Conservation (phyloP, 2,113 vertebrate species). For the Pseudopodoces humilis region DNA sequence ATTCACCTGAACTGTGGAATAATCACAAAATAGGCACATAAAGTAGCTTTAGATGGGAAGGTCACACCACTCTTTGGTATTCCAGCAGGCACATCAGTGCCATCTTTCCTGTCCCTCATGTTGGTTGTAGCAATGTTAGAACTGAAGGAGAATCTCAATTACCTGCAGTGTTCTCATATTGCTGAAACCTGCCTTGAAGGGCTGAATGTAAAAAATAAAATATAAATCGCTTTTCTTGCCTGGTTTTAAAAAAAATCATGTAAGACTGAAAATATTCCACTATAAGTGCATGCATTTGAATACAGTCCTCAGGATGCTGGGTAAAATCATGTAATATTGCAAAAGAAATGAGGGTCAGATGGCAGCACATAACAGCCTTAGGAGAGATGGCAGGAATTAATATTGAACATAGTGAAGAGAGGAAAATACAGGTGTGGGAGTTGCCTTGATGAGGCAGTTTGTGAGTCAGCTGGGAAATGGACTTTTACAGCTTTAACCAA, state of each 20-base stretch:
- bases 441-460: background rate
- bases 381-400: background rate
- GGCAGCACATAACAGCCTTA: rapidly evolving
- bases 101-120: background rate
- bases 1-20: background rate
- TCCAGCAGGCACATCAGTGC: background rate
- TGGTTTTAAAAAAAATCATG: rapidly evolving
- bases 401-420: background rate
- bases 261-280: rapidly evolving
- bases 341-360: background rate
- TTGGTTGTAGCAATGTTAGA: background rate
- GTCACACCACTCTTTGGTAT: background rate
- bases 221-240: rapidly evolving
- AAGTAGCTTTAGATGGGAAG: background rate
- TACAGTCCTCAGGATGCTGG: background rate
- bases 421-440: background rate
- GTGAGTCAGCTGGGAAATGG: background rate
- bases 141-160: constrained; percentile 35
- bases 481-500: background rate
- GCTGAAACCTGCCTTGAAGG: background rate
- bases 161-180: background rate
- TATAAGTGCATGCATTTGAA: too few relatives aligned
- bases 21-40: background rate
- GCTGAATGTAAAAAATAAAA: background rate
- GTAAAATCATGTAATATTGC: background rate